These are phyloP conservation scores for Cantharis flavilabris DNA, from an alignment of 2,888 invertebrate species.

Conservation along the genomic window DNA sequence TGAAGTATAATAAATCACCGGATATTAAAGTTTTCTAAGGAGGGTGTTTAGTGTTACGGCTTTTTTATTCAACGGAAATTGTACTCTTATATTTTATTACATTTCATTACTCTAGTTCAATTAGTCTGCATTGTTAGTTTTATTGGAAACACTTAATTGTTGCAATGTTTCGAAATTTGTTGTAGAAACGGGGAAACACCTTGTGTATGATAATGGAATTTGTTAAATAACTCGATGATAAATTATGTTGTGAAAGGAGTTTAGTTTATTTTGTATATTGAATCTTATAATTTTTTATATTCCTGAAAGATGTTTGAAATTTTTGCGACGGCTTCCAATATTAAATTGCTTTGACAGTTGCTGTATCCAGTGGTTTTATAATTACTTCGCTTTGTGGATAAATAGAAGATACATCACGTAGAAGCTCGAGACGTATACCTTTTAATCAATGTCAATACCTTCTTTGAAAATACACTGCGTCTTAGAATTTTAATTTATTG, in stretches of 20 bases:
- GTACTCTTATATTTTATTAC: background rate
- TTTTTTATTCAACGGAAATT: background rate
- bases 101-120: background rate
- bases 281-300: background rate
- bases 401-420: background rate
- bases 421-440: background rate
- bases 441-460: background rate
- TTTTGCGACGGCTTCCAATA: background rate
- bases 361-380: background rate
- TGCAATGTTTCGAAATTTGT: background rate
- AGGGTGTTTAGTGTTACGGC: background rate
- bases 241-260: background rate
- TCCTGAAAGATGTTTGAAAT: background rate
- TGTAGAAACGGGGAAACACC: background rate
- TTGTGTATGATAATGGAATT: background rate
- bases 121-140: background rate
- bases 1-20: conserved; percentile 5
- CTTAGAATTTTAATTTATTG: background rate
- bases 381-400: background rate
- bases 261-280: background rate
- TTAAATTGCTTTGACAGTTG: background rate
- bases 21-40: conserved; percentile 11
- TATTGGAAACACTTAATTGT: background rate
- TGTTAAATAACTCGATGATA: background rate
- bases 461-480: background rate